phyloP scores from a whole-genome alignment of 2,888 invertebrate genomes.

The Dryomyza anilis region DNA sequence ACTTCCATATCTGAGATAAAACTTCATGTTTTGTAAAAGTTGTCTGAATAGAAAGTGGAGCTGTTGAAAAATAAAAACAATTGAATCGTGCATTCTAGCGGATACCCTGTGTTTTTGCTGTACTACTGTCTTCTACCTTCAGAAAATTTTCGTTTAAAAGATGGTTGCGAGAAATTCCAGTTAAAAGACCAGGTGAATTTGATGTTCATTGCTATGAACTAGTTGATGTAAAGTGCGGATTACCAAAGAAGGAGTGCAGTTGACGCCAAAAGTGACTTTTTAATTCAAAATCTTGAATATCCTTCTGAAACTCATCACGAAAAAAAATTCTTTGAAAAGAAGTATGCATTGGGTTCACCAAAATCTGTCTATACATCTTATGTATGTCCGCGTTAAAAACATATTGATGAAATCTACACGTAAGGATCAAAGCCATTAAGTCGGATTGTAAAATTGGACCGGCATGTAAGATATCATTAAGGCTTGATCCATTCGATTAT shows the following conservation, averaged over 20 bases:
- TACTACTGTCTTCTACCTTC: no score
- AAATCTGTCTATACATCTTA: no score
- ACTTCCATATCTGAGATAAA: not conserved
- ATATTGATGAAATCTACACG: no score
- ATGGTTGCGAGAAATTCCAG: not conserved
- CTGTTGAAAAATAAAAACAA: not conserved
- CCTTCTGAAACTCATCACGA: not conserved
- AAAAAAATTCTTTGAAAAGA: no score
- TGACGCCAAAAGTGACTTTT: not conserved
- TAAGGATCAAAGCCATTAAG: no score
- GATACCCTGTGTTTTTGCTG: not conserved
- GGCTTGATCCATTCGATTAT: no score
- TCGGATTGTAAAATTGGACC: no score
- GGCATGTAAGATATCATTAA: no score
- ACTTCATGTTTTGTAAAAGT: not conserved
- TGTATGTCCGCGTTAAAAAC: no score
- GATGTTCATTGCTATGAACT: not conserved
- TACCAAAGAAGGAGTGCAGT: not conserved
- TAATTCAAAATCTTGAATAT: not conserved
- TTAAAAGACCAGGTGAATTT: not conserved
- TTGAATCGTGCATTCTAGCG: not conserved
- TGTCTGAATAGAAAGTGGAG: not conserved
- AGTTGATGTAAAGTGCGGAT: not conserved
- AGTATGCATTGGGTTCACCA: no score
- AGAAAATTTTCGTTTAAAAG: not conserved